phyloP scores from a whole-genome alignment of 2,113 vertebrate species.

The Gobiocypris rarus region DNA sequence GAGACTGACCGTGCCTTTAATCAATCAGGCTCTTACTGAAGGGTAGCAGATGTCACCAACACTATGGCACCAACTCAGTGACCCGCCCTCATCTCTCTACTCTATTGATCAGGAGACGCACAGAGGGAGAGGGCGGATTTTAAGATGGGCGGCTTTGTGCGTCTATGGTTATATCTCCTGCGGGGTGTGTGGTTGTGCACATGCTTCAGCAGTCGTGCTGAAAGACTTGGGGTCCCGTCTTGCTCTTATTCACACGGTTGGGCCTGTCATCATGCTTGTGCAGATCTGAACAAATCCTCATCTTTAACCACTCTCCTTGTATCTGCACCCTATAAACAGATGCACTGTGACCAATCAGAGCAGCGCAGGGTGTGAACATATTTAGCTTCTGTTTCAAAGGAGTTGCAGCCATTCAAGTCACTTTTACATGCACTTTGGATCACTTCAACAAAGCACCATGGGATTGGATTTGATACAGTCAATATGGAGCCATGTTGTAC shows the following conservation, averaged over 20 bases:
- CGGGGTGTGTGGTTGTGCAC: conserved; percentile 55
- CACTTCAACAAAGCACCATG: conserved; percentile 56
- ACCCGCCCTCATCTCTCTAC: conserved; percentile 49
- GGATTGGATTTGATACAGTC: conserved; percentile 63
- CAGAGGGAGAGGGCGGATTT: conserved; percentile 57
- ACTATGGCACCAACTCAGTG: conserved; percentile 65
- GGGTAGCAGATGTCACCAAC: conserved; percentile 83
- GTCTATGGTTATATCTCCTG: conserved; percentile 71
- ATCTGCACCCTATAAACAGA: conserved; percentile 29
- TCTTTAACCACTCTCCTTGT: conserved; percentile 30
- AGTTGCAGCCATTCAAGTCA: conserved; percentile 26
- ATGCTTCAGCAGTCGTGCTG: conserved; percentile 56
- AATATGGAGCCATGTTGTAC: conserved; percentile 52
- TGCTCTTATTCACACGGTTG: conserved; percentile 43
- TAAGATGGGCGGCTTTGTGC: conserved; percentile 70
- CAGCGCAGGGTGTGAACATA: conserved; percentile 41
- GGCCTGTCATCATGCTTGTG: conserved; percentile 52
- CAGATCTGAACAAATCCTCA: conserved; percentile 49
- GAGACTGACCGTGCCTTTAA: conserved; percentile 70
- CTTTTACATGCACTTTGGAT: conserved; percentile 44
- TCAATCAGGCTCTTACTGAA: conserved; percentile 71
- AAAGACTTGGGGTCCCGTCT: conserved; percentile 53
- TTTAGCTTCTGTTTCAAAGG: conserved; percentile 54
- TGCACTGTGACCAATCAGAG: conserved; percentile 52
- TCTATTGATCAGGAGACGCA: conserved; percentile 65